Evolutionary conservation across 2,797 vertebrate genomes (phyloP).

Genomic region (Heterohyrax brucei): DNA sequence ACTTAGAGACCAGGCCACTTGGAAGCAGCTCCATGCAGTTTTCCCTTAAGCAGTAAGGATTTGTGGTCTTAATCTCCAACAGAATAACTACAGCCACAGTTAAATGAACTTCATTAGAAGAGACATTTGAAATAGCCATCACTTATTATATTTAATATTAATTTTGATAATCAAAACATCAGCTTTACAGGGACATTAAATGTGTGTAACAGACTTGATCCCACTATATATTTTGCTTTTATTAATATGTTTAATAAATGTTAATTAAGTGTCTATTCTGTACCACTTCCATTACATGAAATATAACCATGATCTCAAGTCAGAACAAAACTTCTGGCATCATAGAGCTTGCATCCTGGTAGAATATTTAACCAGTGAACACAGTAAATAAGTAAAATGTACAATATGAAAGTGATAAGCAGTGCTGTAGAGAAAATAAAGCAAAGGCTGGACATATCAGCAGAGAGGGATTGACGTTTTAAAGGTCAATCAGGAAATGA

Average conservation of each 20-base stretch:
- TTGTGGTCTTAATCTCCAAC: background rate
- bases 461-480: background rate
- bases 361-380: background rate
- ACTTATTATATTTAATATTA: constrained; percentile 5
- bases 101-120: background rate
- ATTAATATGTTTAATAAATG: background rate
- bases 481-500: background rate
- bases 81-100: background rate
- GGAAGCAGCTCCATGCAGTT: background rate
- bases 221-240: background rate
- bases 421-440: background rate
- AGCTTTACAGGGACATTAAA: background rate
- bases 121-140: background rate
- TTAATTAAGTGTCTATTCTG: background rate
- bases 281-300: background rate
- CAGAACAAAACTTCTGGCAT: background rate
- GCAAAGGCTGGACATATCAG: background rate
- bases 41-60: background rate
- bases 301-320: background rate
- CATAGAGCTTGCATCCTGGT: background rate
- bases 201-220: background rate
- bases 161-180: background rate
- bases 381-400: background rate
- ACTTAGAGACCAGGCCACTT: background rate
- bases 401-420: background rate